A percentile compares a stretch with the other conserved stretches of the same genome.
These are phyloP conservation scores for Epinotia demarniana DNA, from an alignment of 2,888 invertebrate genomes.

Conservation along the genomic window DNA sequence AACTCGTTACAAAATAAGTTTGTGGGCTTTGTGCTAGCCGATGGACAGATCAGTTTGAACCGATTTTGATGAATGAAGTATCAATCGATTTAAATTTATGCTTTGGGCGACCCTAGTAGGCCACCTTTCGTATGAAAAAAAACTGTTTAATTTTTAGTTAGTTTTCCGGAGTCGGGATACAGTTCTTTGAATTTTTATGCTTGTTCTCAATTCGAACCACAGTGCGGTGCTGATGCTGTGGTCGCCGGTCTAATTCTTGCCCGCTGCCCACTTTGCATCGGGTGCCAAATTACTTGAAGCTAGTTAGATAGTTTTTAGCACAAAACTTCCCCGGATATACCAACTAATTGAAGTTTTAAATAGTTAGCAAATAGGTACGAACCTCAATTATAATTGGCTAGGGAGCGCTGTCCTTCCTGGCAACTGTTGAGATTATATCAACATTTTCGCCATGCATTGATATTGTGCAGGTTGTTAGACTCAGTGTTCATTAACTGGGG, in stretches of 20 bases:
- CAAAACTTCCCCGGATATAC: conserved; percentile 36
- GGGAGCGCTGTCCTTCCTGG: conserved; percentile 20
- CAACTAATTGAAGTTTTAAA: conserved; percentile 45
- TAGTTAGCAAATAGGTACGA: conserved; percentile 32
- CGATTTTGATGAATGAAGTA: too few relatives aligned
- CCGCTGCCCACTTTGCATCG: conserved; percentile 38
- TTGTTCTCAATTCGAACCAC: background rate
- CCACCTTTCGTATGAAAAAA: too few relatives aligned
- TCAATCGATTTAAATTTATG: too few relatives aligned
- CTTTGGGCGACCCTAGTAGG: too few relatives aligned
- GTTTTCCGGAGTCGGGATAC: too few relatives aligned
- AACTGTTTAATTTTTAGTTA: too few relatives aligned
- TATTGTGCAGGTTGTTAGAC: background rate
- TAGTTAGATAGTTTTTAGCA: conserved; percentile 42
- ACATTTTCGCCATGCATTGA: background rate
- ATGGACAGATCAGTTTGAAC: too few relatives aligned
- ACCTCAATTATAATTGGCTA: conserved; percentile 33
- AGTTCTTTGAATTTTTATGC: too few relatives aligned
- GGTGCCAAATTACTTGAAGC: conserved; percentile 44
- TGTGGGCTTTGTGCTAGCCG: too few relatives aligned
- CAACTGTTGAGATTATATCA: conserved; percentile 32
- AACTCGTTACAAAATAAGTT: too few relatives aligned
- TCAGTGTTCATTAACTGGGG: too few relatives aligned
- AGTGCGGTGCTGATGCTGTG: conserved; percentile 25
- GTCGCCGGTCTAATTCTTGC: conserved; percentile 36